Base-by-base conservation (phyloP, 2,797 vertebrate species). In the Acanthurus leucopareius region DNA sequence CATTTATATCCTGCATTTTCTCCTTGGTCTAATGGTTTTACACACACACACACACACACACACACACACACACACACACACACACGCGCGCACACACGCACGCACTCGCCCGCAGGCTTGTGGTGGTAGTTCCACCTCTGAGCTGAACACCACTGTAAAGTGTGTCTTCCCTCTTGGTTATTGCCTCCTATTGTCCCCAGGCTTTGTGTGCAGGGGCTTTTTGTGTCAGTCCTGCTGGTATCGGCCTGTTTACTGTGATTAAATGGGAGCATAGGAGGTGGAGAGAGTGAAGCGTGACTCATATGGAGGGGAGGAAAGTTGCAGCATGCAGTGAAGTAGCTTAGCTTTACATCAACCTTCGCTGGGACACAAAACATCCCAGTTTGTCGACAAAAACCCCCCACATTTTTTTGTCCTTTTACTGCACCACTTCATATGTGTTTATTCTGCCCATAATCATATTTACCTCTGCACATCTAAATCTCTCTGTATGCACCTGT, bases 231-330 rank as follows among this genome's bases (percentile, higher is more conserved):
- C 66, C n/a, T 70, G 68, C 75, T 84, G 75, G 80, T 88, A 82
- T 84, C 48, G 42, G 80, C 69, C 80, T 74, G 78, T 91, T 93
- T 90, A 76, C 89, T 82, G 80, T 86, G 89, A 92, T 90, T 92
- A 91, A 93, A 91, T 76, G 72, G 82, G 65, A 81, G 76, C 82
- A 79, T 71, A 68, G 76, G 76, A 86, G 84, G 82, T 70, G 77
- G 76, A 62, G 22, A 69, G 59, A 69, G 56, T 77, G 60, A 82
- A 67, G 69, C 17, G 22, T 81, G 75, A 72, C 65, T 86, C 80
- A 83, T 68, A 78, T 77, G 40, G 57, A 76, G 69, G 76, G 54
- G 77, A 73, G 71, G 70, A 84, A 88, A 74, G 78, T 79, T 73
- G 49, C 65, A 53, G 65, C 57, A 44, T 68, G 58, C 17, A 40